Base-by-base conservation (phyloP, 2,113 vertebrate genomes). In the Tachuris rubrigastra region DNA sequence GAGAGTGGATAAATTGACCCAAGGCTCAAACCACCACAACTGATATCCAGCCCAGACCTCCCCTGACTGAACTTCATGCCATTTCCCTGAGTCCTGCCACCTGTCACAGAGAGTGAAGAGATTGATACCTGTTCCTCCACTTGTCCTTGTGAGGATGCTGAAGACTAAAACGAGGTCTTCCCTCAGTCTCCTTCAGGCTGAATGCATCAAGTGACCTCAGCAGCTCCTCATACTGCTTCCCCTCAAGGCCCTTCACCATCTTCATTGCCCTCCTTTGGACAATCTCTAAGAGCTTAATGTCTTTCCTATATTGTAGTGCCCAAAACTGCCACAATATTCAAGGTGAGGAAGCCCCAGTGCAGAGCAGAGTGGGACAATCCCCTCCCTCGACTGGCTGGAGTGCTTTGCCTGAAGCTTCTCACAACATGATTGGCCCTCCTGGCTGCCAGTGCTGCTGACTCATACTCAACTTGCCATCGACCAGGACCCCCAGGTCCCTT, bases 401-500 rank as follows among this genome's bases (percentile, higher is more conserved):
- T 21, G n/a, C 30, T 87, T 42, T 1, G 0, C 41, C 75, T 63
- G 49, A 25, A 25, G 41, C 2, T 2, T 6, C 10, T 16, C 30
- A 71, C 39, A 20, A 71, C n/a, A 55, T 0, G 0, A 2, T 0
- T 46, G 41, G 6, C n/a, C 28, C 24, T 63, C 39, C 41, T 62
- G 56, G 47, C 55, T 78, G 65, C 27, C 74, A 69, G 39, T 24
- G 24, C 55, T 78, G 39, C 65, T 71, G 65, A 1, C n/a, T 41
- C 16, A 50, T 3, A 11, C 20, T 31, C 5, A 31, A 2, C 8
- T 22, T 3, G 3, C 5, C 13, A 17, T 2, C 0, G 0, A 47
- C 10, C 41, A 55, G 30, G 30, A 63, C 3, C 3, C 1, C 10
- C 30, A 47, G 13, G 8, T 1, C 14, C 7, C 25, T 56, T 88